Conservation (phyloP, 2,113 vertebrate species). For the Ivindomyrus marchei region DNA sequence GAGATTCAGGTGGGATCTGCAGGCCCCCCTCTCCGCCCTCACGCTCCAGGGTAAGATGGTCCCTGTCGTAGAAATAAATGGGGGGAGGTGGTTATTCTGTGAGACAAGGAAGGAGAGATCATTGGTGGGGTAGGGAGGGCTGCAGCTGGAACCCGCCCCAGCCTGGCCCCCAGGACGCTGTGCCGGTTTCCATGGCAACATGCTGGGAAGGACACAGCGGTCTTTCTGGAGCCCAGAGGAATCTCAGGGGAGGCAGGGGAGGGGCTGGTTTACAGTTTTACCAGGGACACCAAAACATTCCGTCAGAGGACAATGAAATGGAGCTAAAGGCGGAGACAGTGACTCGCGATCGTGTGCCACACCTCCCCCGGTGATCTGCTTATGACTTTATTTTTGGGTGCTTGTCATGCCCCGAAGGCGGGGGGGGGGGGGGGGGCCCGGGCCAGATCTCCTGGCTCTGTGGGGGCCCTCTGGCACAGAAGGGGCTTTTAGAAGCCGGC, state of each 20-base stretch:
- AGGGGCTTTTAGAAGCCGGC: background rate
- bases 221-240: background rate
- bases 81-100: background rate
- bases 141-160: background rate
- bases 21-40: background rate
- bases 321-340: background rate
- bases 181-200: background rate
- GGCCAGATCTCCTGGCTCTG: constrained; percentile 44
- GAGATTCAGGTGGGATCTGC: background rate
- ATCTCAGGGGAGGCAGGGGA: background rate
- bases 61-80: background rate
- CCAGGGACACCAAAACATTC: background rate
- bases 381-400: background rate
- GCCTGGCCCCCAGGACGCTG: background rate
- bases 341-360: background rate
- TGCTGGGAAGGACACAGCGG: background rate
- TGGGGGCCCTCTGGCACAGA: background rate
- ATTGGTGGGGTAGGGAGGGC: background rate
- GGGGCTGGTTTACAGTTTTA: background rate
- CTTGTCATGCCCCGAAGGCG: background rate
- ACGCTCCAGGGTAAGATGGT: background rate
- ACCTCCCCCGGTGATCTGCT: background rate
- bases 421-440: no score
- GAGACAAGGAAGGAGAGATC: background rate
- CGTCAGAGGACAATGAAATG: background rate